A percentile compares a stretch with the other conserved stretches of the same genome.
Evolutionary conservation across 64 coral and sea anemone species (phyloP).

Genomic region (Stylophora pistillata): DNA sequence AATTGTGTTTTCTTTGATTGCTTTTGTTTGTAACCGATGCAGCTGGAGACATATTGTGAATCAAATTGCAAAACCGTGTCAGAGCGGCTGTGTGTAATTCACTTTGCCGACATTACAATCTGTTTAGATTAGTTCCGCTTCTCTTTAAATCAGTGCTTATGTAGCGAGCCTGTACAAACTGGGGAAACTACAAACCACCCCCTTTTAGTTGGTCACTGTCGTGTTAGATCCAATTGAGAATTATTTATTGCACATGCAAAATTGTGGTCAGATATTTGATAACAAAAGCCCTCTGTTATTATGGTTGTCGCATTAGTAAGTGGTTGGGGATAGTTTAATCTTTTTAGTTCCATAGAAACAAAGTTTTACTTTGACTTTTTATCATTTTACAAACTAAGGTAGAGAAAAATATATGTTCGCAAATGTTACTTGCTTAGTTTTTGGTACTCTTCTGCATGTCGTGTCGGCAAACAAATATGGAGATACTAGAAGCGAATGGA

Average conservation of each 20-base stretch:
- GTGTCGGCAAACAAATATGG: no score
- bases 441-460: no score
- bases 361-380: background rate
- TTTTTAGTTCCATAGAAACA: background rate
- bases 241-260: background rate
- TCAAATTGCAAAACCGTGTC: background rate
- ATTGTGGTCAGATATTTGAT: background rate
- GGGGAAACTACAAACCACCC: no score
- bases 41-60: constrained; percentile 10
- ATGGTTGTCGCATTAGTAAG: background rate
- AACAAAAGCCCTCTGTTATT: background rate
- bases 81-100: background rate
- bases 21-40: constrained; percentile 25
- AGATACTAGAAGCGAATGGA: no score
- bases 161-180: no score
- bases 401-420: no score
- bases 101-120: no score
- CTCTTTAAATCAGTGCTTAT: background rate
- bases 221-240: background rate
- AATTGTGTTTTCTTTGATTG: constrained; percentile 19
- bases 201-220: no score
- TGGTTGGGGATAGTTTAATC: background rate
- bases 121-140: no score
- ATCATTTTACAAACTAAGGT: no score
- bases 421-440: no score